Conservation (phyloP, 2,113 vertebrate genomes). For the Merops nubicus region DNA sequence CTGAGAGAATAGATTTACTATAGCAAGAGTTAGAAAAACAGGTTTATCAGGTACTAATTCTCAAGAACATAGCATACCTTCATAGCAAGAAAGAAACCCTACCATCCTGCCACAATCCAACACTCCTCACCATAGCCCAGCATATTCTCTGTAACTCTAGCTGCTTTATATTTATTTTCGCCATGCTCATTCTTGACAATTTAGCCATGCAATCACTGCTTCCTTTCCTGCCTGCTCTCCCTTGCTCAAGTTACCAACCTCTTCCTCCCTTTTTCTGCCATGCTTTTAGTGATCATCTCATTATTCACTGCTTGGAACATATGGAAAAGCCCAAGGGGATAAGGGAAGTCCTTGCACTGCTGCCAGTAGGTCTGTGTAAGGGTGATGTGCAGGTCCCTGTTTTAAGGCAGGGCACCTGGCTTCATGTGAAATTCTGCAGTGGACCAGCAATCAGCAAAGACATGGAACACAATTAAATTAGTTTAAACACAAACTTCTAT, state of each 20-base stretch:
- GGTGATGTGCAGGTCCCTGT: neutral
- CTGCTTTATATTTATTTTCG: neutral
- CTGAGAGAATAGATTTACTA: neutral
- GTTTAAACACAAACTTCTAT: neutral
- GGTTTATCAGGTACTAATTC: neutral
- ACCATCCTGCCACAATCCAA: neutral
- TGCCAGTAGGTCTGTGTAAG: neutral
- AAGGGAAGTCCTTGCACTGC: neutral
- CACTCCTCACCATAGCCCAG: neutral
- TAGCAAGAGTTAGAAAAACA: neutral
- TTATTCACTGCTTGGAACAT: neutral
- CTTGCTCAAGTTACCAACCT: neutral
- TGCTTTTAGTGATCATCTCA: neutral
- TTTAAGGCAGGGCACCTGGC: neutral
- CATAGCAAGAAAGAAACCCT: fast-evolving
- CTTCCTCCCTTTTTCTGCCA: neutral
- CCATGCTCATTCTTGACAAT: neutral
- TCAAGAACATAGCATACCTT: neutral
- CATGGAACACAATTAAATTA: neutral
- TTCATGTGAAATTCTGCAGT: neutral
- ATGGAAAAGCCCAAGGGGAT: neutral
- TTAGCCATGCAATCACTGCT: neutral
- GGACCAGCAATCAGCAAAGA: neutral
- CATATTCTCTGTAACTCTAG: neutral
- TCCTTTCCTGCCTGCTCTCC: neutral